Conservation (phyloP, 37 sponge, comb jelly and placozoan species). For the Geodia barretti region DNA sequence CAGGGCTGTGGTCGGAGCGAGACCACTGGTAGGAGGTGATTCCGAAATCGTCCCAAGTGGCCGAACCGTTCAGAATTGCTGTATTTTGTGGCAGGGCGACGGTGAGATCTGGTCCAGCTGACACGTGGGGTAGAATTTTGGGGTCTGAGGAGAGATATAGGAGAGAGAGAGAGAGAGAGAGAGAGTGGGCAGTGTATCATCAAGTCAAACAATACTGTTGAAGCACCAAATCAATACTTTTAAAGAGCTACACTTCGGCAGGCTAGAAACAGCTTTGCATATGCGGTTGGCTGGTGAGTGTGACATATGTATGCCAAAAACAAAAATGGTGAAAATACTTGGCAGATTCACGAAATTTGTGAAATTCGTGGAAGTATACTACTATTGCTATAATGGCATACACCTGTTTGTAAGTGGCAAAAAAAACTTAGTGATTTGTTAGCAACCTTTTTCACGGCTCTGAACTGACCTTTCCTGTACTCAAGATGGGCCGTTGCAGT, state of each 20-base stretch:
- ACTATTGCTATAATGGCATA: too few species aligned
- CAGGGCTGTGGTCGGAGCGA: constrained; percentile 75
- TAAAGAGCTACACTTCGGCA: too few species aligned
- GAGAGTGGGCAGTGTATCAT: not conserved
- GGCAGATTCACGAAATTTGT: too few species aligned
- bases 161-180: not conserved
- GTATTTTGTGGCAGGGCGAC: constrained; percentile 64
- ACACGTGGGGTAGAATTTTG: constrained; percentile 7
- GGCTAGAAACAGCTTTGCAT: too few species aligned
- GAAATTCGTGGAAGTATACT: too few species aligned
- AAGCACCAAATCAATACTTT: too few species aligned
- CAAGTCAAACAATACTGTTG: not conserved
- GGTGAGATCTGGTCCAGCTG: constrained; percentile 49
- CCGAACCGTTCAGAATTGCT: constrained; percentile 59
- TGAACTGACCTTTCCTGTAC: constrained; percentile 34
- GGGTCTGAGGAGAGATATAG: not conserved
- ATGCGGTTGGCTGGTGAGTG: too few species aligned
- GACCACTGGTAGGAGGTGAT: constrained; percentile 78
- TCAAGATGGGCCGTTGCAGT: constrained; percentile 22
- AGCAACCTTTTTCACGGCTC: too few species aligned
- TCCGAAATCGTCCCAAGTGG: constrained; percentile 73
- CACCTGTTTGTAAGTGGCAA: too few species aligned
- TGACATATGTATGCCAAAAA: too few species aligned
- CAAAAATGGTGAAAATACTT: too few species aligned
- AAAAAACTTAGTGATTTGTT: too few species aligned